Base-by-base conservation (phyloP, 2,888 invertebrate species). In the Ganaspis brasiliensis region DNA sequence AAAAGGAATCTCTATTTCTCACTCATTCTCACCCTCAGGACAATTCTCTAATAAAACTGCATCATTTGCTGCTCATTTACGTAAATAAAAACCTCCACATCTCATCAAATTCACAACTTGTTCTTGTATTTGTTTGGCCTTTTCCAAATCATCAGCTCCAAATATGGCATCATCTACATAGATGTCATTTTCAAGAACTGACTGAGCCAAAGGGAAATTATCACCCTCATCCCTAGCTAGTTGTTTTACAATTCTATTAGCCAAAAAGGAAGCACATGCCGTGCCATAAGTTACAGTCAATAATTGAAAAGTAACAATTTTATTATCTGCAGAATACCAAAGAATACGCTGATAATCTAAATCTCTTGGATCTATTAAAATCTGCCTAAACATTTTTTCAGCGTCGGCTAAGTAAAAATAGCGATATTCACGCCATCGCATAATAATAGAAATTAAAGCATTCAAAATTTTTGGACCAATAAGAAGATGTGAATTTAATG, bases 311-410 rank as follows among this genome's bases (percentile, higher is more conserved):
- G 8, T 8, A 0, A 1, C 40, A 1, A n/a, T 12, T n/a, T 75
- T 16, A 1, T 40, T 16, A 1, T 71, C 31, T 0, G 21, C 12
- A 0, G 73, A 52, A 3, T 83, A 40, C 88, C 87, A 88, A 1
- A 88, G 16, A 35, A 88, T 87, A 6, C 85, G 56, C 12, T 86
- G 85, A 26, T 74, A 80, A 31, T 82, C 74, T 9, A 71, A 26
- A 73, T 87, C 82, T 0, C 75, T 72, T 0, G 70, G 57, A 35
- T 74, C 31, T 3, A 79, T 45, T 10, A 31, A 16, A n/a, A 84
- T 73, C 71, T 82, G 81, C 0, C 85, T 79, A 72, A 83, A 88
- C 85, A 87, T 88, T 76, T 87, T 85, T 2, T 71, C 79, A 40
- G 89, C 81, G 67, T 88, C 87, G 0, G 84, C 87, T 9, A 76